Conservation (phyloP, 53 echinoderm and acorn worm species). For the Patiria pectinifera region DNA sequence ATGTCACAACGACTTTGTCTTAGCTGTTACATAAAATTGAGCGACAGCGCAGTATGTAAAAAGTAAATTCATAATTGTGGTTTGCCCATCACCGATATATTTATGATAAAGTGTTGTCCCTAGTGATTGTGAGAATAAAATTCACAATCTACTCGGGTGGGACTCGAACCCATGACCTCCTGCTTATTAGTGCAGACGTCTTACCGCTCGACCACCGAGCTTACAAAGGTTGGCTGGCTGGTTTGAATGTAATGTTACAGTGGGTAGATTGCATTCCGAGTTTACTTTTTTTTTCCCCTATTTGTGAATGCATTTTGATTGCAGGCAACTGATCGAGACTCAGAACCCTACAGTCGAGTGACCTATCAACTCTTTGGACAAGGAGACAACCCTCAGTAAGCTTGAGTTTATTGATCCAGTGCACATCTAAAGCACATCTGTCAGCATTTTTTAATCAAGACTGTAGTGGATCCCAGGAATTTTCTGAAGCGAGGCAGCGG, state of each 20-base stretch:
- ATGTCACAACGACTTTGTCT: not conserved
- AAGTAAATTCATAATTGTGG: too few species aligned
- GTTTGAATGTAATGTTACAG: not conserved
- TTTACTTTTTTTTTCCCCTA: not conserved
- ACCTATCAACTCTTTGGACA: constrained; percentile 37
- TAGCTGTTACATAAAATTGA: too few species aligned
- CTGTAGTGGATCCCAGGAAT: too few species aligned
- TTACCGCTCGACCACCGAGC: too few species aligned
- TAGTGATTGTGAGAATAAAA: too few species aligned
- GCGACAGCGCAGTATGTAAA: too few species aligned
- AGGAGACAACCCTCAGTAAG: constrained; percentile 42
- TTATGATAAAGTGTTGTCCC: too few species aligned
- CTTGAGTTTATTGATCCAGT: not conserved
- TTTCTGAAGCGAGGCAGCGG: too few species aligned
- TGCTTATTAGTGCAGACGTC: too few species aligned
- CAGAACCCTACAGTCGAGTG: not conserved
- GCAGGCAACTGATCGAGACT: constrained; percentile 52
- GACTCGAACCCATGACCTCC: too few species aligned
- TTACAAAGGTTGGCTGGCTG: not conserved
- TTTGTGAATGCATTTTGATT: not conserved
- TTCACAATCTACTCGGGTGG: too few species aligned
- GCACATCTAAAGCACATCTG: not conserved
- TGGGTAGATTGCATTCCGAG: not conserved
- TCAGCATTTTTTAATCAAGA: not conserved
- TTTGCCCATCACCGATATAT: too few species aligned